These are phyloP conservation scores for Campylomormyrus numenius DNA, from an alignment of 2,113 vertebrate species.

Conservation along the genomic window DNA sequence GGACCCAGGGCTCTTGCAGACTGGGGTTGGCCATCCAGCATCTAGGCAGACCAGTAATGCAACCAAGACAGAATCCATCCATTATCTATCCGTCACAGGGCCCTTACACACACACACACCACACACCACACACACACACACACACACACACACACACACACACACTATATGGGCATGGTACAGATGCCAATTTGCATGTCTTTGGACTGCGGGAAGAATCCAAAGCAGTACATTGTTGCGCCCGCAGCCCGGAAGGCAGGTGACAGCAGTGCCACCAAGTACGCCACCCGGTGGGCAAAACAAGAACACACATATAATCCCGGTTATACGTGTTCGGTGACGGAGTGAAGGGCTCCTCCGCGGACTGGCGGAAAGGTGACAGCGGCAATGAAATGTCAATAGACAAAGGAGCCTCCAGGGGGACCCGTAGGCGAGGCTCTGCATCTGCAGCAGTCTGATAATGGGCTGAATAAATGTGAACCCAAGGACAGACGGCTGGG, in stretches of 20 bases:
- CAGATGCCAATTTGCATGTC: neutral
- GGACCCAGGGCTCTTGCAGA: neutral
- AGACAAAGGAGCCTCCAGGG: neutral
- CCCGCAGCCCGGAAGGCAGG: neutral
- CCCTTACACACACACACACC: neutral
- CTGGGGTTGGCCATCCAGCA: neutral
- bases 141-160: neutral
- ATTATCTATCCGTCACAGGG: neutral
- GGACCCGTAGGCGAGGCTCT: neutral
- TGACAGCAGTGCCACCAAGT: neutral
- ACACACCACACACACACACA: neutral
- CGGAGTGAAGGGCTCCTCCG: neutral
- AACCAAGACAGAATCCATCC: neutral
- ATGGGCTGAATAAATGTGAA: neutral
- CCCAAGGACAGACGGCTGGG: neutral
- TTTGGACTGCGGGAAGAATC: neutral
- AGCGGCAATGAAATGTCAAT: neutral
- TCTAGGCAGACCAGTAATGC: neutral
- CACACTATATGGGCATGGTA: neutral
- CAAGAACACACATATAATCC: neutral
- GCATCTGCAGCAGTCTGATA: neutral
- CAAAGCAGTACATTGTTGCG: neutral
- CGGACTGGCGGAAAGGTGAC: neutral
- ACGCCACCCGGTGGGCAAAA: neutral
- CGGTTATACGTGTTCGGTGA: neutral